Conservation (phyloP, 2,888 invertebrate species). For the Eilema sororculum region DNA sequence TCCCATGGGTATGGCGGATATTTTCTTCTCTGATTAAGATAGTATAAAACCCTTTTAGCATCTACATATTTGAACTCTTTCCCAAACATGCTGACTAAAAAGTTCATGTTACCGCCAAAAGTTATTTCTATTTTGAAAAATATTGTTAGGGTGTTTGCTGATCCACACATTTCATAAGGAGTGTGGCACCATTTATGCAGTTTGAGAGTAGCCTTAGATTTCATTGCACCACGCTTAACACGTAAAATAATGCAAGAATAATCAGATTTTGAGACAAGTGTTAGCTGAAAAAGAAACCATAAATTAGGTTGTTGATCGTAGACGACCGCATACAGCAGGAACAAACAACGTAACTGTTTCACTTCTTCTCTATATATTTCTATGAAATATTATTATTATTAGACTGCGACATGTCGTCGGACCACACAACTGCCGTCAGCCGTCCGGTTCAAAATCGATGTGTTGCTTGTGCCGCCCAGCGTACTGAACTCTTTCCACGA, state of each 20-base stretch:
- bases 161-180: not conserved
- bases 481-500: too few species aligned
- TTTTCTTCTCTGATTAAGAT: conserved; percentile 3
- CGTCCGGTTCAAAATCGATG: too few species aligned
- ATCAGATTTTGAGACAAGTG: conserved; percentile 1
- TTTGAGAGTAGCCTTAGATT: not conserved
- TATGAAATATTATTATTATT: too few species aligned
- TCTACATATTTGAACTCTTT: conserved; percentile 3
- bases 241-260: conserved; percentile 9
- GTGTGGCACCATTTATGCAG: conserved; percentile 3
- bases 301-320: not conserved
- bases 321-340: too few species aligned
- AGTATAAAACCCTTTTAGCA: not conserved
- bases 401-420: too few species aligned
- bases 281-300: conserved; percentile 1
- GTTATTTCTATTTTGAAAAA: conserved; percentile 8
- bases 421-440: too few species aligned
- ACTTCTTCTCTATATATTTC: too few species aligned
- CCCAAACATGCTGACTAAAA: not conserved
- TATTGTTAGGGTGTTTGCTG: not conserved
- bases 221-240: not conserved
- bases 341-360: too few species aligned
- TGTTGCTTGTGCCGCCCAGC: too few species aligned
- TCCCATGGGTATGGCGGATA: not conserved
- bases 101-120: not conserved